Evolutionary conservation across 2,113 vertebrate species (phyloP), one percentile per base, ranked within the genome.

Genomic region (Hepsetus odoe): DNA sequence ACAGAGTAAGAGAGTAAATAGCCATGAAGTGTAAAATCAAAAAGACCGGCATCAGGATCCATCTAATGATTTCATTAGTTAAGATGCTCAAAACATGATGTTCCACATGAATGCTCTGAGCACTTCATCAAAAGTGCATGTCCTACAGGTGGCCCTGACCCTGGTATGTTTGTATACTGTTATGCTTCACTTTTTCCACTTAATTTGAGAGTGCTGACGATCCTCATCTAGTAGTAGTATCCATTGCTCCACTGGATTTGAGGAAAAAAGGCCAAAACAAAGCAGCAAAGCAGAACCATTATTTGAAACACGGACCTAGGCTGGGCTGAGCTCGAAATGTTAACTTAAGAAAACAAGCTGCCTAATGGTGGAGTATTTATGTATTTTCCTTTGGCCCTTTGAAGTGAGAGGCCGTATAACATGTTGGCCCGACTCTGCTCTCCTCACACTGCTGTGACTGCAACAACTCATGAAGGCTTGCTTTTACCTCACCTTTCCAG

Each of bases 341-440:
- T 89, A 92, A 91, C 86, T 90, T 80, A 89, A 90, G 85, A 90
- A 89, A 92, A 92, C 89, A 92, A 87, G 84, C 85, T 11, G 72
- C 80, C 89, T 90, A 90, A 92, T 91, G 87, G 88, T 87, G 90
- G 91, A 88, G 85, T 89, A 89, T 91, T 91, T 92, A 90, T 90
- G 87, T 90, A 89, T 92, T 91, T 92, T 90, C 87, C 88, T 80
- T 91, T 86, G 82, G 81, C 64, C 38, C 87, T 92, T 92, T 93
- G 91, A 92, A 89, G 89, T 89, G 77, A 62, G 71, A 84, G 81
- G 83, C 76, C 72, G 55, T 26, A 40, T 82, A 86, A 86, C 83
- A 81, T 87, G 85, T 86, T 81, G 74, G 85, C 79, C 83, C 69
- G 56, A 78, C 82, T 83, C 83, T 80, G 78, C 73, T 72, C 72